These are phyloP conservation scores for Drosophila percnosoma DNA, from an alignment of 2,888 invertebrate species.

Conservation along the genomic window DNA sequence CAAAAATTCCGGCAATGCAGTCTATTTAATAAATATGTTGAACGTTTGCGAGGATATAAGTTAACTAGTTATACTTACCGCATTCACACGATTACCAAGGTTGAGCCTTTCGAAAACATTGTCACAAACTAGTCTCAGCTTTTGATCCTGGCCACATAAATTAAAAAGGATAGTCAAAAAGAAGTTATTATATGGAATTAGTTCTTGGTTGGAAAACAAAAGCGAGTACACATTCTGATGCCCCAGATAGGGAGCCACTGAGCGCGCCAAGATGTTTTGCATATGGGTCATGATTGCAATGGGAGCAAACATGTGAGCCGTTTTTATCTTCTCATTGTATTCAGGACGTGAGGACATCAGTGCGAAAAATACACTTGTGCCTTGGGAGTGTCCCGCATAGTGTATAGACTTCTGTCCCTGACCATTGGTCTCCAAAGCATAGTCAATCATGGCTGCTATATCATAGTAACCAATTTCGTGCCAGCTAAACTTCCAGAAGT, in stretches of 20 bases:
- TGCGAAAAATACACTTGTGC: slow-evolving; percentile 74
- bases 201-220: slow-evolving; percentile 85
- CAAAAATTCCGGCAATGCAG: slow-evolving; percentile 50
- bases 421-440: slow-evolving; percentile 65
- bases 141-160: slow-evolving; percentile 82
- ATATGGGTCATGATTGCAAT: slow-evolving; percentile 86
- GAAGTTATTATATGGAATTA: slow-evolving; percentile 87
- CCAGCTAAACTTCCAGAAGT: slow-evolving; percentile 87
- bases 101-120: slow-evolving; percentile 86
- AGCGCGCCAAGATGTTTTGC: slow-evolving; percentile 82
- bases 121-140: slow-evolving; percentile 85
- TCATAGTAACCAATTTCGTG: slow-evolving; percentile 92
- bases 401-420: slow-evolving; percentile 68
- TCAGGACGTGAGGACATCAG: slow-evolving; percentile 73
- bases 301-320: slow-evolving; percentile 81
- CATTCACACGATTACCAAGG: slow-evolving; percentile 69
- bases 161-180: slow-evolving; percentile 85
- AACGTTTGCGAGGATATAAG: neutral
- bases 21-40: slow-evolving; percentile 39
- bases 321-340: slow-evolving; percentile 79
- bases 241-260: slow-evolving; percentile 83
- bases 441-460: slow-evolving; percentile 74
- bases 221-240: slow-evolving; percentile 54
- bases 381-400: slow-evolving; percentile 82
- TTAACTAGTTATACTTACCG: slow-evolving; percentile 36